Percentiles rank a stretch among this genome's conserved stretches.
Evolutionary conservation across 2,113 vertebrate genomes (phyloP).

Genomic region (Osmerus eperlanus): DNA sequence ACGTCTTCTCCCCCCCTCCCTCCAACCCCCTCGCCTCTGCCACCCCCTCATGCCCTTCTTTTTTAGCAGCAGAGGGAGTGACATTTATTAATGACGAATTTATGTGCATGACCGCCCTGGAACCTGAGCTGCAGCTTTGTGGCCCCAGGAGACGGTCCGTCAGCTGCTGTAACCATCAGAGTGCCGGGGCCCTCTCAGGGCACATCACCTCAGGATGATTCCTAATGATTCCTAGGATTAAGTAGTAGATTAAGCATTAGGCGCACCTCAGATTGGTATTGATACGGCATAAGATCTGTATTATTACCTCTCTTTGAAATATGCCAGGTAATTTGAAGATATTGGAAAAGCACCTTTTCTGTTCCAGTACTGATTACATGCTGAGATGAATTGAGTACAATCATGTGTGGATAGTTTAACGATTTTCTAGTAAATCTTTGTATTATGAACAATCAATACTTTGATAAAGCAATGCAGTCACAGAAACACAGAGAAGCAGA

Average conservation of each 20-base stretch:
- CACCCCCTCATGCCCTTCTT: slow-evolving; percentile 41
- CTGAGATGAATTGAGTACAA: slow-evolving; percentile 7
- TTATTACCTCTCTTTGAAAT: slow-evolving; percentile 35
- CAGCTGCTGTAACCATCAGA: slow-evolving; percentile 65
- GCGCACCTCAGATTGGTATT: slow-evolving; percentile 46
- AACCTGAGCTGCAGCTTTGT: slow-evolving; percentile 62
- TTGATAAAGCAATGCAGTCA: slow-evolving; percentile 11
- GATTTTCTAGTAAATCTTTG: slow-evolving; percentile 25
- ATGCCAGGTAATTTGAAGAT: slow-evolving; percentile 24
- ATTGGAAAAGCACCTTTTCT: slow-evolving; percentile 17
- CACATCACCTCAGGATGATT: slow-evolving; percentile 35
- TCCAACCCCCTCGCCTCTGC: slow-evolving; percentile 1
- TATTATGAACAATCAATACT: slow-evolving; percentile 13
- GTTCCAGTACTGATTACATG: slow-evolving; percentile 12
- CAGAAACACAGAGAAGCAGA: background rate
- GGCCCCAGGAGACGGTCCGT: slow-evolving; percentile 64
- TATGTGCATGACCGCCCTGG: slow-evolving; percentile 66
- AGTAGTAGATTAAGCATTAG: slow-evolving; percentile 45
- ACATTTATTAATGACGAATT: slow-evolving; percentile 73
- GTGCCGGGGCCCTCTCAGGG: slow-evolving; percentile 59
- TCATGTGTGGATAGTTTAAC: slow-evolving; percentile 9
- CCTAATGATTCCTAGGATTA: slow-evolving; percentile 58
- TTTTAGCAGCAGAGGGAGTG: slow-evolving; percentile 63
- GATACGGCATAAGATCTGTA: slow-evolving; percentile 49
- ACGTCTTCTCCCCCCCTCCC: slow-evolving; percentile 38